Conservation (phyloP, 2,797 vertebrate genomes). For the Neosilurus hyrtlii region DNA sequence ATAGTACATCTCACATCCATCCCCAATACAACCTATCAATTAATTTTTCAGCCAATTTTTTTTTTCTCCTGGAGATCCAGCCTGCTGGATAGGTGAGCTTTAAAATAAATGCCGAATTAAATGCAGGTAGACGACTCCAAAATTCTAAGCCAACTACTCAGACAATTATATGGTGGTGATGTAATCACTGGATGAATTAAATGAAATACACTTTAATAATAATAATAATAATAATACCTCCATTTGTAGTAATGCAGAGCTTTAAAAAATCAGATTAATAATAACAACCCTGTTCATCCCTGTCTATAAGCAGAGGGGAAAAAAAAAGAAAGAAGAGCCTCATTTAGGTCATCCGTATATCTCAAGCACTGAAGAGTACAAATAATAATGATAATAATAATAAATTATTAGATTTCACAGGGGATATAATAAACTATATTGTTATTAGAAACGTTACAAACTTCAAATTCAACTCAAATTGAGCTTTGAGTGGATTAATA, state of each 20-base stretch:
- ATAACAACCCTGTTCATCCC: not conserved
- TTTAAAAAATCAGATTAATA: not conserved
- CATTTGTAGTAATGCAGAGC: not conserved
- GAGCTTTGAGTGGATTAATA: not conserved
- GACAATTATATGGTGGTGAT: not conserved
- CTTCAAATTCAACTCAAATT: not conserved
- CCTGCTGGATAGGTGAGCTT: constrained; percentile 46
- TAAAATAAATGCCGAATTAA: not conserved
- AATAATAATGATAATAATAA: no score
- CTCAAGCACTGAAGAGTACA: no score
- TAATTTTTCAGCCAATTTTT: not conserved
- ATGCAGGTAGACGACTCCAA: not conserved
- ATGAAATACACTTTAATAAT: not conserved
- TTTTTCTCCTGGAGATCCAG: constrained; percentile 37
- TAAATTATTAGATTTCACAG: not conserved
- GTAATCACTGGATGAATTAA: not conserved
- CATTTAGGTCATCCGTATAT: not conserved
- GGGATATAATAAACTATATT: not conserved
- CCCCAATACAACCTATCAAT: not conserved
- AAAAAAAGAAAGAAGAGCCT: not conserved
- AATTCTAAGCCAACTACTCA: not conserved
- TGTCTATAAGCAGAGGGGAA: not conserved
- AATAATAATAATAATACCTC: not conserved
- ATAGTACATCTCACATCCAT: not conserved
- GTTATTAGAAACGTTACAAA: not conserved